Percentiles rank a stretch among this genome's conserved stretches.
Conservation (phyloP, 1,140 invertebrate species). For the Formica exsecta region DNA sequence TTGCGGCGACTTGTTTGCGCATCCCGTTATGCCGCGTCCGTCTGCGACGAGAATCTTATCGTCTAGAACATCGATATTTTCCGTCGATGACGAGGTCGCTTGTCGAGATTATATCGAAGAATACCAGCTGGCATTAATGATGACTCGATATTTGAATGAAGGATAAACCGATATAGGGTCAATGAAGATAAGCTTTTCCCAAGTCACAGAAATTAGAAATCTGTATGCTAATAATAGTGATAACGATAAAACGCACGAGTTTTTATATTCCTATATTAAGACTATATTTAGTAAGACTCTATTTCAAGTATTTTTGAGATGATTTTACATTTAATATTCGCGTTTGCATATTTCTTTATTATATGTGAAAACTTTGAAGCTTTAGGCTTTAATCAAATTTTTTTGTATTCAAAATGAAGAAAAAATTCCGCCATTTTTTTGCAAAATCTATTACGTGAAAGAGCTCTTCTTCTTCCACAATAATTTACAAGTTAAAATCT, state of each 20-base stretch:
- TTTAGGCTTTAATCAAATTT: too few relatives aligned
- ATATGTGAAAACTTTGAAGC: too few relatives aligned
- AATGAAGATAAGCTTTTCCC: conserved; percentile 12
- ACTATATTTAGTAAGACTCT: background rate
- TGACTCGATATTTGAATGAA: conserved; percentile 18
- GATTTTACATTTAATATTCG: background rate
- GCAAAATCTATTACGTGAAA: too few relatives aligned
- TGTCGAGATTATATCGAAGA: conserved; percentile 32
- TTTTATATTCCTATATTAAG: background rate
- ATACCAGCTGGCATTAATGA: background rate
- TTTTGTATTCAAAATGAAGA: background rate
- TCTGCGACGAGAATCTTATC: conserved; percentile 55
- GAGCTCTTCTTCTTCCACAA: background rate
- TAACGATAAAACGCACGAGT: background rate
- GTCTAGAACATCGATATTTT: conserved; percentile 51
- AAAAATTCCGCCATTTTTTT: background rate
- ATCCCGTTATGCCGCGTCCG: conserved; percentile 40
- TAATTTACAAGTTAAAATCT: background rate
- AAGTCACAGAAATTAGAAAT: conserved; percentile 32
- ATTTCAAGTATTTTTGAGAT: background rate
- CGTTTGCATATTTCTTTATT: background rate
- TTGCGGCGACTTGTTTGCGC: conserved; percentile 39
- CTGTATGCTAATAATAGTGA: background rate
- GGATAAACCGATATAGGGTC: conserved; percentile 18
- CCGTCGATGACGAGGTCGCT: conserved; percentile 36